Percentiles rank a stretch among this genome's conserved stretches.
These are phyloP conservation scores for Aspidapion aeneum DNA, from an alignment of 2,888 invertebrate species.

Conservation along the genomic window DNA sequence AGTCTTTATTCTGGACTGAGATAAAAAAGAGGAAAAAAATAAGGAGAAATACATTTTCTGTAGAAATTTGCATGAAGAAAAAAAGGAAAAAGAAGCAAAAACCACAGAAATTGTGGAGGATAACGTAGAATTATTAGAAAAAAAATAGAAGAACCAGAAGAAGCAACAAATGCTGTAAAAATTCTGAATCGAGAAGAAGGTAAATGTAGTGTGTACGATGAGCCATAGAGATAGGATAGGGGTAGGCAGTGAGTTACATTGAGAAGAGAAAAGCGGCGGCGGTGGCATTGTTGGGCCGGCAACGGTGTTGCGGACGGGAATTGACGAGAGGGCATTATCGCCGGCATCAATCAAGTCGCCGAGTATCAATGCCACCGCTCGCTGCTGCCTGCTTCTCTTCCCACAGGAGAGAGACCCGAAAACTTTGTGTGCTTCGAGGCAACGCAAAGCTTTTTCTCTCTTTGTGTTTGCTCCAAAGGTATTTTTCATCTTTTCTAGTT, in stretches of 20 bases:
- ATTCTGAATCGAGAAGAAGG: no score
- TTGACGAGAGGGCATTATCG: constrained; percentile 54
- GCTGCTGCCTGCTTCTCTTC: no score
- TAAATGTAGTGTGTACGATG: constrained; percentile 24
- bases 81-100: no score
- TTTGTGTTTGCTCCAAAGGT: constrained; percentile 43
- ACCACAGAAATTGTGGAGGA: no score
- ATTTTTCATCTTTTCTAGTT: constrained; percentile 51
- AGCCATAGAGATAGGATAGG: constrained; percentile 42
- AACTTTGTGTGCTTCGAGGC: constrained; percentile 44
- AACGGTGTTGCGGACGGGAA: constrained; percentile 53
- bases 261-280: constrained; percentile 38
- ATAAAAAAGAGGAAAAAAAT: no score
- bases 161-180: no score
- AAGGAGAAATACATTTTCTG: no score
- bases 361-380: constrained; percentile 48
- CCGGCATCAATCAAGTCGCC: constrained; percentile 50
- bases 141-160: no score
- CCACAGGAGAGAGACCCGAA: constrained; percentile 47
- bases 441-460: constrained; percentile 43
- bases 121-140: no score
- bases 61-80: no score
- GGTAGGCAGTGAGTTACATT: constrained; percentile 47
- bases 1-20: no score
- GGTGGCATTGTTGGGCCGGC: constrained; percentile 54